Evolutionary conservation across 2,113 vertebrate species (phyloP), one percentile per base, ranked within the genome.

Genomic region (Greenwoodochromis staneri): DNA sequence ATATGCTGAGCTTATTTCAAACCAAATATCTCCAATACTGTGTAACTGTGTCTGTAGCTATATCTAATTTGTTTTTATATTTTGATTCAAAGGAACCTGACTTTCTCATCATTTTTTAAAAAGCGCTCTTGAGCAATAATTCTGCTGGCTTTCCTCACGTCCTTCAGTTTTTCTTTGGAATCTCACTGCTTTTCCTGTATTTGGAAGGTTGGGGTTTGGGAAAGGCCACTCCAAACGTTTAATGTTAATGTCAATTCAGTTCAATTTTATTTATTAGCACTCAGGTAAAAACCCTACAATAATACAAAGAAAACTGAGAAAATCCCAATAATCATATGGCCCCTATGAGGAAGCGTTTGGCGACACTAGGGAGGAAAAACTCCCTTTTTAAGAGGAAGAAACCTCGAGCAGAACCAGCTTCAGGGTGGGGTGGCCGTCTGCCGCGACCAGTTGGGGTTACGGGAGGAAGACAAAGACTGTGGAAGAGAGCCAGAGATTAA

Each of bases 341-440:
- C 16, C 1, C 57, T 19, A 61, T 19, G 9, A 61, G 5, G 0
- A 61, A 34, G 29, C 0, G 2, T 19, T 61, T 61, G 59, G 29
- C 0, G 3, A 61, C 59, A 61, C 0, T 34, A 16, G 29, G 59
- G 5, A 34, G 1, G 29, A 34, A 34, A 61, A 61, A 61, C 57
- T 4, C 29, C 29, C 57, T 61, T 61, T 61, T 61, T 61, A 61
- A 1, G 57, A 61, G 57, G 3, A 61, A 61, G 59, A 61, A 61
- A 1, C 29, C 59, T 61, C 16, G 0, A 11, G 2, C 16, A 61
- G 59, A 61, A 61, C 59, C 59, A 61, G 29, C 16, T 10, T 61
- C 0, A 34, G 59, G 29, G 59, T 0, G 16, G 29, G 0, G 29
- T 19, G 59, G 59, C 59, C 9, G 0, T 61, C 57, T 61, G 3